Percentiles rank a stretch among this genome's conserved stretches.
These are phyloP conservation scores for Atherix ibis DNA, from an alignment of 2,888 invertebrate species.

Conservation along the genomic window DNA sequence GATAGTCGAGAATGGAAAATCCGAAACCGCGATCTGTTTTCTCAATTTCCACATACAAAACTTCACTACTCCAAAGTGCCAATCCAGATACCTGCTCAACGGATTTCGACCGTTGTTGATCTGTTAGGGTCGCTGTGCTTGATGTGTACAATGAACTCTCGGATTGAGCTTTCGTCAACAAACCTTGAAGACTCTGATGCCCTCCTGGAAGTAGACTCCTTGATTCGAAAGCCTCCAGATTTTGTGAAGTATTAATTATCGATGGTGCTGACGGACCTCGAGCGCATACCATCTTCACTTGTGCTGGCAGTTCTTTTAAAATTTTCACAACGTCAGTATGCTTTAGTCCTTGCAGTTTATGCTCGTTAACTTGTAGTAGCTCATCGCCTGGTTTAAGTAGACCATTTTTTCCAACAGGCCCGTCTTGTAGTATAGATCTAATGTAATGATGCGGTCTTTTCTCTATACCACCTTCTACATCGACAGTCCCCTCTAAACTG, in stretches of 20 bases:
- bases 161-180: slow-evolving; percentile 86
- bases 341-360: slow-evolving; percentile 75
- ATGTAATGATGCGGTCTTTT: slow-evolving; percentile 98
- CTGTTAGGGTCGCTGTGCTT: slow-evolving; percentile 64
- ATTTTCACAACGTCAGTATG: slow-evolving; percentile 95
- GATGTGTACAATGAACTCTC: slow-evolving; percentile 84
- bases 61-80: slow-evolving; percentile 93
- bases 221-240: slow-evolving; percentile 63
- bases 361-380: slow-evolving; percentile 88
- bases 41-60: slow-evolving; percentile 76
- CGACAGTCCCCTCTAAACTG: slow-evolving; percentile 95
- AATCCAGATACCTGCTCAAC: slow-evolving; percentile 87
- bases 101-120: slow-evolving; percentile 73
- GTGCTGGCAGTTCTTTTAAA: slow-evolving; percentile 77
- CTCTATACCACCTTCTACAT: slow-evolving; percentile 93
- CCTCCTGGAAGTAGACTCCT: slow-evolving; percentile 75
- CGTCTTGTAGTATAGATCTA: slow-evolving; percentile 86
- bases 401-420: slow-evolving; percentile 88
- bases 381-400: slow-evolving; percentile 90
- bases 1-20: slow-evolving; percentile 94
- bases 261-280: slow-evolving; percentile 44
- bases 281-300: slow-evolving; percentile 85
- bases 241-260: slow-evolving; percentile 62
- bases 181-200: slow-evolving; percentile 62
- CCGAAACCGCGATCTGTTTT: slow-evolving; percentile 95